phyloP scores from a whole-genome alignment of 92 coral and sea anemone genomes.

The Galaxea fascicularis region DNA sequence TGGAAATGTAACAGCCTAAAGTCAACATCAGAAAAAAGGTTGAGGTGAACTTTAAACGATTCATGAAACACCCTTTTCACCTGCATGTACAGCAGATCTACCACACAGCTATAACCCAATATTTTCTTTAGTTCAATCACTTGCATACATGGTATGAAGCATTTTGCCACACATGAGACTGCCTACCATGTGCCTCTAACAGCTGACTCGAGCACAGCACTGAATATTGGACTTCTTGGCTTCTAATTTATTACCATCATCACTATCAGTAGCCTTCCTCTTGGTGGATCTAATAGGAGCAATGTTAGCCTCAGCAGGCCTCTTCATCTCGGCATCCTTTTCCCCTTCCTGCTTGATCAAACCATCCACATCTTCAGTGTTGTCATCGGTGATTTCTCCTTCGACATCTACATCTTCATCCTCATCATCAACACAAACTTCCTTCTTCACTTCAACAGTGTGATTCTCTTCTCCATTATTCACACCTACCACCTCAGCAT shows the following conservation, averaged over 20 bases:
- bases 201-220: constrained; percentile 90
- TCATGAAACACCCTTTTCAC: neutral
- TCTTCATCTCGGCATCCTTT: constrained; percentile 15
- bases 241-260: constrained; percentile 72
- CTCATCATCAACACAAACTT: constrained; percentile 62
- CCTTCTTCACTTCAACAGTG: constrained; percentile 15
- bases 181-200: constrained; percentile 18
- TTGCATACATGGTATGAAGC: constrained; percentile 33
- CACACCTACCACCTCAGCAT: neutral
- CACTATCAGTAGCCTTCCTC: constrained; percentile 60
- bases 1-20: too few species aligned
- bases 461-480: constrained; percentile 10
- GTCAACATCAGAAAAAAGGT: neutral
- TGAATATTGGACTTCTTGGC: constrained; percentile 80
- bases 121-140: neutral
- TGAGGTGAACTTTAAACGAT: neutral
- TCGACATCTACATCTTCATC: constrained; percentile 73
- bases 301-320: constrained; percentile 29
- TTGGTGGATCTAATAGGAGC: constrained; percentile 27
- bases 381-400: constrained; percentile 50
- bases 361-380: constrained; percentile 46
- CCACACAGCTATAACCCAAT: neutral
- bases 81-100: constrained; percentile 18
- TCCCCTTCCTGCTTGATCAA: constrained; percentile 17
- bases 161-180: constrained; percentile 7